phyloP scores from a whole-genome alignment of 2,797 vertebrate species.

The Peromyscus nudipes region DNA sequence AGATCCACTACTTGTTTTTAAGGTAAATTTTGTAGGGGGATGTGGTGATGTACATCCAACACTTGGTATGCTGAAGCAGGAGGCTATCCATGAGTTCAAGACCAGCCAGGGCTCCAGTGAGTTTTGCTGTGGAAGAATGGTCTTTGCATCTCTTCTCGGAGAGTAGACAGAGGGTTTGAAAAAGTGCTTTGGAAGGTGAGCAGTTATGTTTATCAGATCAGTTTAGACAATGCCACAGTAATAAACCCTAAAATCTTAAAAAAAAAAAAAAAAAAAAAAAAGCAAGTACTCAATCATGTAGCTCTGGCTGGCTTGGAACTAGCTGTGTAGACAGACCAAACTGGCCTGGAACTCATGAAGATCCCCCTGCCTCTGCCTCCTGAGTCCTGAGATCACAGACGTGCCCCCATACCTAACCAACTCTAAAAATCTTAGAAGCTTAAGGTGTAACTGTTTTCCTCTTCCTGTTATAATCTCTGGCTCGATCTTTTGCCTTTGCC shows the following conservation, averaged over 20 bases:
- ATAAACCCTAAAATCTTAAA: neutral
- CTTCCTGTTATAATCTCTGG: neutral
- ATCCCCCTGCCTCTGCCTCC: neutral
- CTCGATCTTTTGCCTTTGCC: neutral
- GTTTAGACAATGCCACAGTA: neutral
- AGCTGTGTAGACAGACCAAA: neutral
- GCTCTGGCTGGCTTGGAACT: neutral
- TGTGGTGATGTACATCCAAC: neutral
- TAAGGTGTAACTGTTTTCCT: neutral
- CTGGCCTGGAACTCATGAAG: neutral
- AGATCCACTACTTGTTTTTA: neutral
- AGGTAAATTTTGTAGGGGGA: neutral
- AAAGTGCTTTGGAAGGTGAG: neutral
- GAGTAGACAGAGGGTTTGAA: neutral
- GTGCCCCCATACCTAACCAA: neutral
- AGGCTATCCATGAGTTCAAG: neutral
- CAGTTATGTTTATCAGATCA: neutral
- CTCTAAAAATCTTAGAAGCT: neutral
- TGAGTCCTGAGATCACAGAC: neutral
- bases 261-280: too few species aligned
- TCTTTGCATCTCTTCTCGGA: neutral
- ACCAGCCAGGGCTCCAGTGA: neutral
- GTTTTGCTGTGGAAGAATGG: neutral
- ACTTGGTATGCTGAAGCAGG: neutral
- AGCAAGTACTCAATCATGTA: neutral